A percentile compares a stretch with the other conserved stretches of the same genome.
These are phyloP conservation scores for Phasianus colchicus DNA, from an alignment of 2,113 vertebrate species.

Conservation along the genomic window DNA sequence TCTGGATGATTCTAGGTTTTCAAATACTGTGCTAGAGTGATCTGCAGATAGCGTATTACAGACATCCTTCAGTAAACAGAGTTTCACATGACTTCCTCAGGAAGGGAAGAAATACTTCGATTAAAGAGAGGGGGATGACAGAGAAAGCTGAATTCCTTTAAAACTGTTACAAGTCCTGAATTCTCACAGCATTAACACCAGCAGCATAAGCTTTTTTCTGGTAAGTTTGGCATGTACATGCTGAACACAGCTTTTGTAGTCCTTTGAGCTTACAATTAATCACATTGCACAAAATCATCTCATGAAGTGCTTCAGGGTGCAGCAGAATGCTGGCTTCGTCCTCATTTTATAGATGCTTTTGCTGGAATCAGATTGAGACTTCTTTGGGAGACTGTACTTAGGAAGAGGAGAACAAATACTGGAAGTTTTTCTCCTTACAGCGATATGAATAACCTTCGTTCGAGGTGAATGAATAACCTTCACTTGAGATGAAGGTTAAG, in stretches of 20 bases:
- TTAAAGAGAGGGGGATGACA: neutral
- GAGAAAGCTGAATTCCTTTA: conserved; percentile 4
- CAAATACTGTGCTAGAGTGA: neutral
- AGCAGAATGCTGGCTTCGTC: neutral
- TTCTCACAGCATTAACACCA: neutral
- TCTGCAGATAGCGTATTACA: neutral
- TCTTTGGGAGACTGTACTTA: neutral
- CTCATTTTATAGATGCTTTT: neutral
- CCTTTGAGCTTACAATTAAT: neutral
- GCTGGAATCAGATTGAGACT: neutral
- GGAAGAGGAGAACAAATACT: neutral
- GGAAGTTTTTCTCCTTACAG: neutral
- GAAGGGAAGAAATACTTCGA: neutral
- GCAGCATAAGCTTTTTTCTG: rapidly evolving
- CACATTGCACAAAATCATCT: neutral
- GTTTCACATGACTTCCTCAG: neutral
- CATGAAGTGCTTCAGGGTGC: neutral
- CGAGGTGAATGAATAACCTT: neutral
- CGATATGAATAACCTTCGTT: neutral
- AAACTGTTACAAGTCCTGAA: neutral
- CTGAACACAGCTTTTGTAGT: neutral
- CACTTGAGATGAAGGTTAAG: neutral
- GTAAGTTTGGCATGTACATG: neutral
- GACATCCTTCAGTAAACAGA: neutral
- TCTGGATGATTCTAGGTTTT: neutral